Evolutionary conservation across 1,140 invertebrate genomes (phyloP).

Genomic region (Penaeus japonicus): DNA sequence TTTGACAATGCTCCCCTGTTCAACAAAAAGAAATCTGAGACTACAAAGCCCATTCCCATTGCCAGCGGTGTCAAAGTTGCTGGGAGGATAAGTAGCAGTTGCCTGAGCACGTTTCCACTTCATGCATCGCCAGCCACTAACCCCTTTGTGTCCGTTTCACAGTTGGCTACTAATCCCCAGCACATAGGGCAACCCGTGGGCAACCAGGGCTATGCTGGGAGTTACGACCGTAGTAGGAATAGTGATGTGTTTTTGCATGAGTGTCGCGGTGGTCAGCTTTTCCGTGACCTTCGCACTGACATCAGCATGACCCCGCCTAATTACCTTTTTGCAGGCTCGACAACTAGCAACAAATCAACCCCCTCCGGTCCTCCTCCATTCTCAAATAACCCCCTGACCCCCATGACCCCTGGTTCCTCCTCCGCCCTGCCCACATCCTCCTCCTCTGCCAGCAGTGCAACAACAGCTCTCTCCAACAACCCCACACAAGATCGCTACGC

Average conservation of each 20-base stretch:
- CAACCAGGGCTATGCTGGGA: not conserved
- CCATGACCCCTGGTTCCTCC: not conserved
- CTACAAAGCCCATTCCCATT: conserved; percentile 25
- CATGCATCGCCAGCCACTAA: conserved; percentile 38
- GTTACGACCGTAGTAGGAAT: conserved; percentile 11
- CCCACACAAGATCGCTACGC: conserved; percentile 79
- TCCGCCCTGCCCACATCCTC: not conserved
- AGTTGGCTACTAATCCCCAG: conserved; percentile 36
- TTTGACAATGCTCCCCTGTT: conserved; percentile 3
- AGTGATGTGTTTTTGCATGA: conserved; percentile 37
- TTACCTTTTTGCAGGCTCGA: conserved; percentile 50
- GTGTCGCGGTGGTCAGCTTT: not conserved
- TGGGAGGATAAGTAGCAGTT: conserved; percentile 24
- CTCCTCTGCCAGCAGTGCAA: not conserved
- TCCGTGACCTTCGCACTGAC: conserved; percentile 12
- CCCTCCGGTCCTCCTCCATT: conserved; percentile 33
- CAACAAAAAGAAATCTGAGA: not conserved
- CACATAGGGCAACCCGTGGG: not conserved
- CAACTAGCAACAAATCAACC: conserved; percentile 44
- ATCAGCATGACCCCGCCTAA: conserved; percentile 44
- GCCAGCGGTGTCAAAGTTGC: not conserved
- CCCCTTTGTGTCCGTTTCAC: conserved; percentile 34
- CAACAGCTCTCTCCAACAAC: not conserved
- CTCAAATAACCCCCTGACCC: not conserved
- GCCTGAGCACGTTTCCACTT: conserved; percentile 24